Conservation (phyloP, 2,113 vertebrate species). For the Rhabdomys dilectus region DNA sequence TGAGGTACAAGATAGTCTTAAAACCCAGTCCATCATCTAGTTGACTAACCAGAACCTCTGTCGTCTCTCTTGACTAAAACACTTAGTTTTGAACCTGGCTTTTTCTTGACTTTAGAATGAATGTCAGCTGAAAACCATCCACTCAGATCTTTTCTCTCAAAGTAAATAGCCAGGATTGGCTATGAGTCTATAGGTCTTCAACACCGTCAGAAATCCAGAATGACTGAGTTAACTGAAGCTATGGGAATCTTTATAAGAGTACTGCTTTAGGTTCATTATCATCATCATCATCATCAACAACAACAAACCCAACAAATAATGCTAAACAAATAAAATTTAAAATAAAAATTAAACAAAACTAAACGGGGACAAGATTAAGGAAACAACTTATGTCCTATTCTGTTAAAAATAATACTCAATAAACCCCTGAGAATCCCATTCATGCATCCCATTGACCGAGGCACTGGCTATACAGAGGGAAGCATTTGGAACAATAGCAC, state of each 20-base stretch:
- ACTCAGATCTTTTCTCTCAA: too few species aligned
- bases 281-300: neutral
- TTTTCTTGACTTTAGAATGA: too few species aligned
- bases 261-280: neutral
- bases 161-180: too few species aligned
- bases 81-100: too few species aligned
- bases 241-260: neutral
- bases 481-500: neutral
- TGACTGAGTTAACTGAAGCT: too few species aligned
- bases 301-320: neutral
- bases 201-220: too few species aligned
- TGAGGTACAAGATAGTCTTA: too few species aligned
- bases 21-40: too few species aligned
- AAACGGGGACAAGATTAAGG: slow-evolving; percentile 5
- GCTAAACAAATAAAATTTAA: slow-evolving; percentile 11
- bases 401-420: slow-evolving; percentile 34
- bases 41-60: too few species aligned
- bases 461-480: neutral
- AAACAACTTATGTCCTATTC: neutral
- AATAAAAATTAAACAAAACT: slow-evolving; percentile 19
- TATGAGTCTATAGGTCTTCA: too few species aligned
- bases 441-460: slow-evolving; percentile 12
- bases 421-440: slow-evolving; percentile 8
- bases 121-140: too few species aligned
- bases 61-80: too few species aligned